Evolutionary conservation across 1,140 invertebrate genomes (phyloP).

Genomic region (Brachionus asplanchnoidis): DNA sequence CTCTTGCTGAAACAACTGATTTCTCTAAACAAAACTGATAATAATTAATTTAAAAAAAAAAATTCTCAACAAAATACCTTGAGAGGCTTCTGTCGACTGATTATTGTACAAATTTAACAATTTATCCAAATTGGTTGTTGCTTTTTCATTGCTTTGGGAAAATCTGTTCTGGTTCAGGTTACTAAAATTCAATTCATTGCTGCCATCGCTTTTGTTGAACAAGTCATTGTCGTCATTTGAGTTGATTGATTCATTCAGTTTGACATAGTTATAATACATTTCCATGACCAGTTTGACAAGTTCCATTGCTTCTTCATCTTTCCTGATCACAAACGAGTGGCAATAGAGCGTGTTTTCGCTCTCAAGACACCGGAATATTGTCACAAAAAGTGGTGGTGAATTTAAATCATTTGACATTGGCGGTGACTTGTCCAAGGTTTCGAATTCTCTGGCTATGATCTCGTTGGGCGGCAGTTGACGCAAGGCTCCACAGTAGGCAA

Average conservation of each 20-base stretch:
- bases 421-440: constrained; percentile 24
- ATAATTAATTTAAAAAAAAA: not conserved
- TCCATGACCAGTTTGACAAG: constrained; percentile 32
- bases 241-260: not conserved
- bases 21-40: not conserved
- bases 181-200: constrained; percentile 9
- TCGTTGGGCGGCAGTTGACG: not conserved
- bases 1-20: constrained; percentile 9
- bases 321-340: constrained; percentile 22
- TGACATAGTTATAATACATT: constrained; percentile 20
- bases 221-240: not conserved
- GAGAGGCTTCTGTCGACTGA: not conserved
- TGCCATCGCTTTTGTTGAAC: not conserved
- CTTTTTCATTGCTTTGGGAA: not conserved
- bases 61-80: not conserved
- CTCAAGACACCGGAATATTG: constrained; percentile 22
- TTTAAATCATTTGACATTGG: not conserved
- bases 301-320: constrained; percentile 38
- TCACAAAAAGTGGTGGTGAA: constrained; percentile 25
- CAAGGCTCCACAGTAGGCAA: not conserved
- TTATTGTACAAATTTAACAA: constrained; percentile 1
- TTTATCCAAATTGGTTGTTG: not conserved
- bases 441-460: not conserved
- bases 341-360: constrained; percentile 37
- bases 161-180: not conserved